Evolutionary conservation across 1,140 invertebrate genomes (phyloP).

Genomic region (Doryteuthis pealeii): DNA sequence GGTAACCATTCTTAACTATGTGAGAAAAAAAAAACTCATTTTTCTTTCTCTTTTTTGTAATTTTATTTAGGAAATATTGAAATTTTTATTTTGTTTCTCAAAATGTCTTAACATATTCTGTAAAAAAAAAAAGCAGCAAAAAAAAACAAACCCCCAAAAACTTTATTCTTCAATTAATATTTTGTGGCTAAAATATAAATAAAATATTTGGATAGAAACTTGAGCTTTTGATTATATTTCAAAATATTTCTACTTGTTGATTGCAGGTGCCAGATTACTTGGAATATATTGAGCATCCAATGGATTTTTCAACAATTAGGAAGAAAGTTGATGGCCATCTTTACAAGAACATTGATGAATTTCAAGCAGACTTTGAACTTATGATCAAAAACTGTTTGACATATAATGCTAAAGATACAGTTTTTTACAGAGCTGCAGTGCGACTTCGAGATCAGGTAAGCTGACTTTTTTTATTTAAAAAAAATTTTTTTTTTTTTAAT

Average conservation of each 20-base stretch:
- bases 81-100: too few relatives aligned
- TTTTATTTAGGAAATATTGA: too few relatives aligned
- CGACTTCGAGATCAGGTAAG: conserved; percentile 80
- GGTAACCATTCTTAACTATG: too few relatives aligned
- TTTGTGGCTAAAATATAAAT: too few relatives aligned
- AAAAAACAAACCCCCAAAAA: too few relatives aligned
- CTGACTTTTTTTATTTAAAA: not conserved
- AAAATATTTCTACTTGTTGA: not conserved
- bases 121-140: too few relatives aligned
- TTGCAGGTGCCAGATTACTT: conserved; percentile 84
- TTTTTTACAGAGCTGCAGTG: conserved; percentile 77
- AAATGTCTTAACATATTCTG: too few relatives aligned
- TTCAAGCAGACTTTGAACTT: conserved; percentile 87
- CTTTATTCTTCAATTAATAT: too few relatives aligned
- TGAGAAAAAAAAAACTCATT: too few relatives aligned
- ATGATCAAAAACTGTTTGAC: conserved; percentile 94
- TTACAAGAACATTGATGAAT: conserved; percentile 77
- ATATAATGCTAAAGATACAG: conserved; percentile 92
- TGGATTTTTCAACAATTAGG: conserved; percentile 94
- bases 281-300: conserved; percentile 88
- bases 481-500: not conserved
- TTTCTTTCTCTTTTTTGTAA: too few relatives aligned
- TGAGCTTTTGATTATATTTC: too few relatives aligned
- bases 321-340: conserved; percentile 74
- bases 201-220: too few relatives aligned